Evolutionary conservation across 2,113 vertebrate species (phyloP).

Genomic region (Zosterops japonicus): DNA sequence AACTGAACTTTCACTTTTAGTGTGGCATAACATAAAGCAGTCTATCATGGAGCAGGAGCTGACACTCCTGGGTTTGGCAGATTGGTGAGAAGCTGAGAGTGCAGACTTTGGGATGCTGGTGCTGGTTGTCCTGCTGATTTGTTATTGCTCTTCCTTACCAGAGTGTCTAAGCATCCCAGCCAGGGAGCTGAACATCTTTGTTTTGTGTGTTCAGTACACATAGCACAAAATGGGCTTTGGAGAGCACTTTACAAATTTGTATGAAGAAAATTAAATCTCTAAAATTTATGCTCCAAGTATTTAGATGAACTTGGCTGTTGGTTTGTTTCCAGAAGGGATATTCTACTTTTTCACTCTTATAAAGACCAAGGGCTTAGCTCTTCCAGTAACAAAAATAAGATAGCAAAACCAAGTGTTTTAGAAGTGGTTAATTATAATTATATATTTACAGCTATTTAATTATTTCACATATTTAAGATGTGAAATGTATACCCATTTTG

Average conservation of each 20-base stretch:
- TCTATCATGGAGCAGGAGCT: not conserved
- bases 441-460: not conserved
- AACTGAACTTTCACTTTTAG: not conserved
- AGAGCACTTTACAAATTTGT: not conserved
- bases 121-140: not conserved
- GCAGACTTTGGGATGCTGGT: not conserved
- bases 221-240: not conserved
- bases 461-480: not conserved
- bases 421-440: not conserved
- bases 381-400: not conserved
- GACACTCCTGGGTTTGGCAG: not conserved
- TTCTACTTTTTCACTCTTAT: not conserved
- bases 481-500: not conserved
- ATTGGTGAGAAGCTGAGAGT: not conserved
- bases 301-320: not conserved
- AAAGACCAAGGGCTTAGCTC: not conserved
- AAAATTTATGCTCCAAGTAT: not conserved
- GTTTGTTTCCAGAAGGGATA: not conserved
- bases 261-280: not conserved
- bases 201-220: not conserved
- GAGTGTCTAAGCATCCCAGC: not conserved
- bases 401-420: not conserved
- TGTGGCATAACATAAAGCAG: accelerated
- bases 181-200: not conserved
- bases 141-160: not conserved